Evolutionary conservation across 2,113 vertebrate species (phyloP).

Genomic region (Silurus glanis): DNA sequence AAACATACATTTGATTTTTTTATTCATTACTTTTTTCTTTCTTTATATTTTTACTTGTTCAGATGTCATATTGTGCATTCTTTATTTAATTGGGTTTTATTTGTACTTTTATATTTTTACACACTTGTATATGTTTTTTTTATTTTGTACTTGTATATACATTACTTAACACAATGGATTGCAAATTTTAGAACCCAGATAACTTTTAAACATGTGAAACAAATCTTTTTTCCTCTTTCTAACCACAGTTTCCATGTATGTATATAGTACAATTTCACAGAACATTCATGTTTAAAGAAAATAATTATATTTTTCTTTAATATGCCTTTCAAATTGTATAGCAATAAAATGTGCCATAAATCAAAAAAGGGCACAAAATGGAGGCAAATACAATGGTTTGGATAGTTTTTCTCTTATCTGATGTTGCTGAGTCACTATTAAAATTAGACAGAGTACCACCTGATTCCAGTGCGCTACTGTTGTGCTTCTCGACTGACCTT

Average conservation of each 20-base stretch:
- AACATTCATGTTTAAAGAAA: not conserved
- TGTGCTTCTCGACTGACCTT: constrained; percentile 35
- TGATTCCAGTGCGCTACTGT: not conserved
- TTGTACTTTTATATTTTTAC: not conserved
- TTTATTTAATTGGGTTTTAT: not conserved
- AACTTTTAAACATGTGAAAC: not conserved
- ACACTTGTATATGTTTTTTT: too few species aligned
- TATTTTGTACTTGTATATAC: not conserved
- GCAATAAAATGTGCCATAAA: not conserved
- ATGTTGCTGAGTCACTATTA: not conserved
- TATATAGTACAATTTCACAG: not conserved
- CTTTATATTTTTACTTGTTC: not conserved
- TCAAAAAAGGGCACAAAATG: too few species aligned
- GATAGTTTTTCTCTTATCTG: not conserved
- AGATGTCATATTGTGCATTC: not conserved
- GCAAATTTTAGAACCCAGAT: not conserved
- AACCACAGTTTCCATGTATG: not conserved
- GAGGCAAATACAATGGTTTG: not conserved
- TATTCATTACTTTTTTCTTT: too few species aligned
- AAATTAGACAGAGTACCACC: not conserved
- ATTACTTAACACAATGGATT: not conserved
- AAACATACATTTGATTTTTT: not conserved
- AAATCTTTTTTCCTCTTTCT: not conserved
- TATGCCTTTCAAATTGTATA: not conserved
- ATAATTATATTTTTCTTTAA: not conserved